Evolutionary conservation across 2,797 vertebrate species (phyloP).

Genomic region (Alosa sapidissima): DNA sequence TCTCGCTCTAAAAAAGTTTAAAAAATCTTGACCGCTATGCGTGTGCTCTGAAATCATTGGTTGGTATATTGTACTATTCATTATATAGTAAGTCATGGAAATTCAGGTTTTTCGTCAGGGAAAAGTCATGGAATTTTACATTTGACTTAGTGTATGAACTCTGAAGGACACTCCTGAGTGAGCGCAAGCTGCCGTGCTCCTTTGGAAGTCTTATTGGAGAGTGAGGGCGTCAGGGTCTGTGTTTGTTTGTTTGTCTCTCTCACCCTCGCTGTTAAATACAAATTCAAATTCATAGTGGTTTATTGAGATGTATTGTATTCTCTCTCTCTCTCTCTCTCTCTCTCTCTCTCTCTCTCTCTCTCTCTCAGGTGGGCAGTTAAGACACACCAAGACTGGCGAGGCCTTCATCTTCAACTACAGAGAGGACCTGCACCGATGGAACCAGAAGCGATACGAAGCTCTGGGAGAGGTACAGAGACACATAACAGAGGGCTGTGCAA

Average conservation of each 20-base stretch:
- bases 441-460: constrained; percentile 97
- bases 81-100: too few species aligned
- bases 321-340: too few species aligned
- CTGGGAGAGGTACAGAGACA: constrained; percentile 88
- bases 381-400: constrained; percentile 89
- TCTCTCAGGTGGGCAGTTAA: constrained; percentile 83
- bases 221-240: not conserved
- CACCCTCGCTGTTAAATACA: not conserved
- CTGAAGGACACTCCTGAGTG: not conserved
- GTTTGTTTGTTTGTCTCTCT: not conserved
- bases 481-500: not conserved
- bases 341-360: not conserved
- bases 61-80: too few species aligned
- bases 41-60: too few species aligned
- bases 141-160: too few species aligned
- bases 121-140: too few species aligned
- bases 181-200: not conserved
- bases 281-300: too few species aligned
- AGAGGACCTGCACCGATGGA: constrained; percentile 96
- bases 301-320: too few species aligned
- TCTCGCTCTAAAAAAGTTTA: too few species aligned
- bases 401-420: constrained; percentile 94
- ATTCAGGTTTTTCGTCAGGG: too few species aligned
- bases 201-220: too few species aligned
- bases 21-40: too few species aligned